Evolutionary conservation across 2,113 vertebrate genomes (phyloP).

Genomic region (Heteronetta atricapilla): DNA sequence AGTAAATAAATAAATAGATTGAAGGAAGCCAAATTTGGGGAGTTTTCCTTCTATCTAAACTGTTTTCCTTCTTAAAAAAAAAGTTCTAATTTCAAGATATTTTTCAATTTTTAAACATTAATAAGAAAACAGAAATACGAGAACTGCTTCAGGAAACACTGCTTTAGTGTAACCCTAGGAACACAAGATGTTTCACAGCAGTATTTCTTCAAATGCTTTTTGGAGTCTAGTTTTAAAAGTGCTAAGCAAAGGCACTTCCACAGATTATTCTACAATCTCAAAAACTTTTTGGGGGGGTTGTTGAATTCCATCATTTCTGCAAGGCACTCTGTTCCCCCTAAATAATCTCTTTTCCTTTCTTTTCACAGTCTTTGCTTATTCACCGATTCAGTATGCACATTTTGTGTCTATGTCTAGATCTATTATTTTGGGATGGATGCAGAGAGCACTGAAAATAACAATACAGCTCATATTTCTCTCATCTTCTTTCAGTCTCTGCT

Average conservation of each 20-base stretch:
- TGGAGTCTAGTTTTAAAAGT: slow-evolving; percentile 25
- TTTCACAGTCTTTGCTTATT: slow-evolving; percentile 15
- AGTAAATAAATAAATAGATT: not conserved
- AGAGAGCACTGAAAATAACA: slow-evolving; percentile 28
- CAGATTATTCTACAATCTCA: not conserved
- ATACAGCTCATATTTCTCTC: not conserved
- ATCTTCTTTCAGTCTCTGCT: slow-evolving; percentile 23
- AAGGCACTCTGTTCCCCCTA: slow-evolving; percentile 13
- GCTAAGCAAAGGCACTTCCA: slow-evolving; percentile 6
- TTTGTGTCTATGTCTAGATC: not conserved
- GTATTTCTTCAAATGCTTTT: slow-evolving; percentile 26
- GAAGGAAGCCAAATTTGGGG: not conserved
- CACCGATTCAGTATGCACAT: not conserved
- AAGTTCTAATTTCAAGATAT: slow-evolving; percentile 16
- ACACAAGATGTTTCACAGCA: slow-evolving; percentile 41
- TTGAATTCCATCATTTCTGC: slow-evolving; percentile 32
- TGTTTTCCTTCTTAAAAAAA: not conserved
- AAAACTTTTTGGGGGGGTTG: not conserved
- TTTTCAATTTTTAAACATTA: slow-evolving; percentile 36
- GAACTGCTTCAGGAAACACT: slow-evolving; percentile 12
- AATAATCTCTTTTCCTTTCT: slow-evolving; percentile 4
- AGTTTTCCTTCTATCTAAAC: not conserved
- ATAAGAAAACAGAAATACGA: slow-evolving; percentile 27
- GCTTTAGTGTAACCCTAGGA: slow-evolving; percentile 14
- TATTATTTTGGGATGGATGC: not conserved